Evolutionary conservation across 2,888 invertebrate genomes (phyloP).

Genomic region (Drosophila koepferae): DNA sequence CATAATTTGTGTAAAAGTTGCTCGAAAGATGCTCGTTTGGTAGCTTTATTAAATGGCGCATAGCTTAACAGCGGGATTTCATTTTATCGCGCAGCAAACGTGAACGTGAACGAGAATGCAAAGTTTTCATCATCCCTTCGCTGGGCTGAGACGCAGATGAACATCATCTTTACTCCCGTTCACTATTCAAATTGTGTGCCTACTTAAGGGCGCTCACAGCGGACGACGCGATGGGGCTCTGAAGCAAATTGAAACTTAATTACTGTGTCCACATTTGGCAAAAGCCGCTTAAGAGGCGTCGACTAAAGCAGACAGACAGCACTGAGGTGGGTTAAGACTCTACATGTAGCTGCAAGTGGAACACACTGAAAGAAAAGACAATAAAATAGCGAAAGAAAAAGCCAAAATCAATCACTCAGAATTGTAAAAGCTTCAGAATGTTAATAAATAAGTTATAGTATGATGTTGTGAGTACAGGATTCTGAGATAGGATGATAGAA

Average conservation of each 20-base stretch:
- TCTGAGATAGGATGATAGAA: too few species aligned
- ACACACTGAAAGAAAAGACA: constrained; percentile 10
- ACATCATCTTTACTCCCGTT: not conserved
- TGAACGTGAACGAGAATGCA: constrained; percentile 35
- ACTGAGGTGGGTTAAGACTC: not conserved
- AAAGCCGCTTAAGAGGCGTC: constrained; percentile 12
- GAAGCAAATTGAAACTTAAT: constrained; percentile 64
- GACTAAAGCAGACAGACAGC: not conserved
- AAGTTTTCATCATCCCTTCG: constrained; percentile 28
- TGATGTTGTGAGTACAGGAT: too few species aligned
- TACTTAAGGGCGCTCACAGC: constrained; percentile 12
- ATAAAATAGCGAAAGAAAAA: too few species aligned
- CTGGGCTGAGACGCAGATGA: constrained; percentile 13
- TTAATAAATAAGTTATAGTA: not conserved
- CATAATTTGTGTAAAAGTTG: constrained; percentile 63
- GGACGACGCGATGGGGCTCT: constrained; percentile 1
- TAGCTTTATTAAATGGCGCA: constrained; percentile 70
- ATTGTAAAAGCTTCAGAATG: not conserved
- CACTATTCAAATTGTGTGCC: constrained; percentile 22
- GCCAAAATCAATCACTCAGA: not conserved
- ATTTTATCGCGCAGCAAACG: constrained; percentile 50
- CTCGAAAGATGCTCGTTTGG: constrained; percentile 28
- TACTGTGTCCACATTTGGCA: constrained; percentile 33
- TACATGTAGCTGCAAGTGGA: not conserved
- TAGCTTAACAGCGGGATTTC: constrained; percentile 62